A percentile compares a stretch with the other conserved stretches of the same genome.
Evolutionary conservation across 2,888 invertebrate genomes (phyloP).

Genomic region (Strigamia maritima): DNA sequence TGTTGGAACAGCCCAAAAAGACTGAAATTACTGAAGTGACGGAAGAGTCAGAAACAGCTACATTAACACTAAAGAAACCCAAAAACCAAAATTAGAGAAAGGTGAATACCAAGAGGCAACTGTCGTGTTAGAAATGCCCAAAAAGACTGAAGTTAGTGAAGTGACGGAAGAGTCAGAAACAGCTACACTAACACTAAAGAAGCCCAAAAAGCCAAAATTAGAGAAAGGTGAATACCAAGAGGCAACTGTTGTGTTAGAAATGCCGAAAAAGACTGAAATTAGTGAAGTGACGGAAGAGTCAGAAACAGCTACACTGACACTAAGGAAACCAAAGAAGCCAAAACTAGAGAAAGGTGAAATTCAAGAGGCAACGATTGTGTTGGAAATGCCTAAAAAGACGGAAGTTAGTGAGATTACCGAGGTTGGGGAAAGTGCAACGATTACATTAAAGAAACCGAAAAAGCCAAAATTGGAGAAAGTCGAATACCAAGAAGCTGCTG

Average conservation of each 20-base stretch:
- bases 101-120: background rate
- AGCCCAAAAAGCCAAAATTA: constrained; percentile 21
- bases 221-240: constrained; percentile 42
- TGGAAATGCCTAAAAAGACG: constrained; percentile 37
- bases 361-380: constrained; percentile 23
- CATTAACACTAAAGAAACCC: constrained; percentile 21
- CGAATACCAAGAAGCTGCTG: constrained; percentile 41
- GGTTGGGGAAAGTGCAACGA: constrained; percentile 39
- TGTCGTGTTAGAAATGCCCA: background rate
- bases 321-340: constrained; percentile 52
- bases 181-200: background rate
- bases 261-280: constrained; percentile 59
- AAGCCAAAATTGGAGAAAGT: constrained; percentile 56
- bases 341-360: constrained; percentile 50
- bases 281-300: constrained; percentile 1
- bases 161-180: constrained; percentile 27
- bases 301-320: constrained; percentile 55
- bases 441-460: constrained; percentile 38
- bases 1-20: constrained; percentile 20
- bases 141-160: constrained; percentile 25
- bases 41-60: constrained; percentile 31
- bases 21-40: constrained; percentile 17
- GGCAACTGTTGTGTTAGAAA: constrained; percentile 55
- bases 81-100: constrained; percentile 16
- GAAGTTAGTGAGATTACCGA: constrained; percentile 57